Evolutionary conservation across 1,140 invertebrate species (phyloP).

Genomic region (Bombyx mandarina): DNA sequence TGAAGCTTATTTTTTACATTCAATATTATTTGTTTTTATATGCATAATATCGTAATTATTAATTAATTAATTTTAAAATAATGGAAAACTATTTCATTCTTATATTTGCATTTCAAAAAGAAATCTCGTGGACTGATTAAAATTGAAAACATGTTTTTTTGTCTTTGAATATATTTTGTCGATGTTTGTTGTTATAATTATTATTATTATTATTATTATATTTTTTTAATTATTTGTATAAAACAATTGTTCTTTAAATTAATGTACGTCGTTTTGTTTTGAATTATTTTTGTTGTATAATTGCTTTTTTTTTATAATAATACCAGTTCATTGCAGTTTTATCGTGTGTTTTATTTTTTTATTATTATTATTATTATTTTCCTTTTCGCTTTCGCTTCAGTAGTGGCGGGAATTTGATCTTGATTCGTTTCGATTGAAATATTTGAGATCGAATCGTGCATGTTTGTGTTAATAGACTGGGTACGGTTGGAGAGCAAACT

Average conservation of each 20-base stretch:
- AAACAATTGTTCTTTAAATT: conserved; percentile 78
- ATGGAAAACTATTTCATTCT: conserved; percentile 56
- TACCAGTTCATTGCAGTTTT: conserved; percentile 79
- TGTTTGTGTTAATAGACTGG: conserved; percentile 56
- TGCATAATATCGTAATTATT: conserved; percentile 46
- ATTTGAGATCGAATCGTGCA: conserved; percentile 29
- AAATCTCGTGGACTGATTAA: conserved; percentile 63
- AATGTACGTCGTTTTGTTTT: conserved; percentile 80
- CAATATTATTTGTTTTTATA: conserved; percentile 38
- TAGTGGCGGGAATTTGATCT: conserved; percentile 24
- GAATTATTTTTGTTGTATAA: conserved; percentile 78
- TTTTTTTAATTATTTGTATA: conserved; percentile 75
- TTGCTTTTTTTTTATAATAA: conserved; percentile 78
- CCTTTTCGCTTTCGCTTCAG: conserved; percentile 51
- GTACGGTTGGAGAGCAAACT: background rate
- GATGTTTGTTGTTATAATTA: conserved; percentile 77
- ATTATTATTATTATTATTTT: conserved; percentile 25
- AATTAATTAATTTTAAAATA: conserved; percentile 30
- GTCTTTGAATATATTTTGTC: conserved; percentile 70
- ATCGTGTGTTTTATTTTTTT: conserved; percentile 74
- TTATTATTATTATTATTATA: conserved; percentile 56
- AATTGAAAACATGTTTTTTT: conserved; percentile 63
- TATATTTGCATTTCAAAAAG: conserved; percentile 62
- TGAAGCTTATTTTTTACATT: conserved; percentile 17
- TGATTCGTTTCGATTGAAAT: conserved; percentile 22